phyloP scores from a whole-genome alignment of 2,797 vertebrate species.

The Gambelia wislizenii region DNA sequence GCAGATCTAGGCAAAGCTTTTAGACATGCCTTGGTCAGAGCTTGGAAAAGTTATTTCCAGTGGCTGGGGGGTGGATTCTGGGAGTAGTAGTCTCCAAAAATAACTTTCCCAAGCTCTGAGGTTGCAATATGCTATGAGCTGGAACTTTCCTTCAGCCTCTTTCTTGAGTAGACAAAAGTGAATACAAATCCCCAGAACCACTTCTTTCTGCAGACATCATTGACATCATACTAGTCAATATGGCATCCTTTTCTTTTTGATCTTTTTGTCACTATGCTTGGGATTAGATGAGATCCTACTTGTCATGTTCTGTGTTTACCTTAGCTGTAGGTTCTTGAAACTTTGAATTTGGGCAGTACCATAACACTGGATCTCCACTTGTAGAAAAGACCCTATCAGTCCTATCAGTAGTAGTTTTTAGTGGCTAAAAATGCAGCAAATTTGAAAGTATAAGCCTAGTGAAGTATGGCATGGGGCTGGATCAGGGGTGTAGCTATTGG shows the following conservation, averaged over 20 bases:
- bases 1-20: neutral
- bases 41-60: too few relatives aligned
- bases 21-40: neutral
- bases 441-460: neutral
- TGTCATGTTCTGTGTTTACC: neutral
- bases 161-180: neutral
- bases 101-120: too few relatives aligned
- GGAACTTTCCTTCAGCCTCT: neutral
- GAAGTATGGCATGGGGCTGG: neutral
- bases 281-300: neutral
- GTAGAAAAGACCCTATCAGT: neutral
- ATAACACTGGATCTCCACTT: neutral
- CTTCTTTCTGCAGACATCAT: neutral
- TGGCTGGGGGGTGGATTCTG: too few relatives aligned
- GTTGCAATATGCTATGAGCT: too few relatives aligned
- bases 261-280: neutral
- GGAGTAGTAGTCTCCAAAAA: too few relatives aligned
- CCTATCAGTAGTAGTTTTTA: neutral
- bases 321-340: neutral
- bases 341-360: neutral
- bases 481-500: too few relatives aligned
- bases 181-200: too few relatives aligned
- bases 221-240: too few relatives aligned
- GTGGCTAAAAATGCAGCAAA: neutral
- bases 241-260: neutral